A percentile compares a stretch with the other conserved stretches of the same genome.
These are phyloP conservation scores for Dipus sagitta DNA, from an alignment of 2,797 vertebrate genomes.

Conservation along the genomic window DNA sequence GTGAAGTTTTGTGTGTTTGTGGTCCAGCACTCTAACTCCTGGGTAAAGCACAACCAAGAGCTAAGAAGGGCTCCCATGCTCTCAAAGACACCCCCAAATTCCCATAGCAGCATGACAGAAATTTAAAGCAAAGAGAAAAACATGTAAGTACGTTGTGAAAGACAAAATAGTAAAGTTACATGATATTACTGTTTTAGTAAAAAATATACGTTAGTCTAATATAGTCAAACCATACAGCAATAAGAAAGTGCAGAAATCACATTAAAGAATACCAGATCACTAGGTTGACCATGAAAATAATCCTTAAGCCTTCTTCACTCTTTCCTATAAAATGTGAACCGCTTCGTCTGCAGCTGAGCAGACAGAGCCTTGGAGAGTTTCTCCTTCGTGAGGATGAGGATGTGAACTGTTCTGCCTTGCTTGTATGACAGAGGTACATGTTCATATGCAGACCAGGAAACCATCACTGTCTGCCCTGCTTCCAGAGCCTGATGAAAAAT, in stretches of 20 bases:
- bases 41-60: too few species aligned
- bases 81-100: too few species aligned
- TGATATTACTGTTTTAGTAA: neutral
- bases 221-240: neutral
- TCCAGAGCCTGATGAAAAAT: neutral
- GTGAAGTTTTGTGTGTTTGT: too few species aligned
- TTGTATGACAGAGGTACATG: neutral
- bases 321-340: neutral
- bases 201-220: neutral
- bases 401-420: neutral
- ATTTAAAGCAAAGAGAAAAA: neutral
- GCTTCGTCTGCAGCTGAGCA: neutral
- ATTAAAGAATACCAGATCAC: neutral
- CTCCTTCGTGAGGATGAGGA: neutral
- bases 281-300: neutral
- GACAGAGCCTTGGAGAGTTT: neutral
- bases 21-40: too few species aligned
- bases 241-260: conserved; percentile 15
- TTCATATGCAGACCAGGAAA: neutral
- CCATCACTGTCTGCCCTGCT: neutral
- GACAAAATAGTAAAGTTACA: neutral
- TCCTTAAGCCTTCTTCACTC: neutral
- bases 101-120: neutral
- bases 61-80: too few species aligned
- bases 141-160: neutral